phyloP scores from a whole-genome alignment of 2,113 vertebrate species.

The Varanus komodoensis region DNA sequence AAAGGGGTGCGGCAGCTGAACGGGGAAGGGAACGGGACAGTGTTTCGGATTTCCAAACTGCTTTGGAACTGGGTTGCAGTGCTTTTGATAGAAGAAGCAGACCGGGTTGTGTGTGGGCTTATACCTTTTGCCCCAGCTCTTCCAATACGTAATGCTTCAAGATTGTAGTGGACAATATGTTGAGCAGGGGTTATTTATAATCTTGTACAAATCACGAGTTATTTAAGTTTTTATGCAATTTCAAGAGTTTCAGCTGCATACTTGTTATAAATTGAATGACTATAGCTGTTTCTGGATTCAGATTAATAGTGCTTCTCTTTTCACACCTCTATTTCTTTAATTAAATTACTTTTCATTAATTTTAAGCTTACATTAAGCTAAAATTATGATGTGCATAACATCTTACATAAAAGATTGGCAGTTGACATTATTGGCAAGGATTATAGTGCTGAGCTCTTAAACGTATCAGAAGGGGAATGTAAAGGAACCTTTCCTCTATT shows the following conservation, averaged over 20 bases:
- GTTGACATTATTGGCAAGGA: constrained; percentile 62
- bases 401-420: constrained; percentile 67
- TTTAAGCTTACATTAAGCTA: constrained; percentile 24
- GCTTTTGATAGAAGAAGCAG: not conserved
- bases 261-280: not conserved
- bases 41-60: not conserved
- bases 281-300: not conserved
- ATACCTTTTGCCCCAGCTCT: too few species aligned
- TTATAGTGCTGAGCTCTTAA: constrained; percentile 76
- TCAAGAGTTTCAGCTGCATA: not conserved
- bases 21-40: not conserved
- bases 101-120: not conserved
- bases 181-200: not conserved
- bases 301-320: not conserved
- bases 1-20: not conserved
- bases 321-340: not conserved
- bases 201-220: not conserved
- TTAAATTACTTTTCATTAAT: not conserved
- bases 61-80: not conserved
- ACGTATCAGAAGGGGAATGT: constrained; percentile 67
- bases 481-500: constrained; percentile 70
- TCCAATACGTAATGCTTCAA: not conserved
- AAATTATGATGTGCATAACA: constrained; percentile 33
- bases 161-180: not conserved
- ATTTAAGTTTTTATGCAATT: not conserved